Percentiles rank a stretch among this genome's conserved stretches.
Conservation (phyloP, 2,888 invertebrate species). For the Hoplodrina ambigua region DNA sequence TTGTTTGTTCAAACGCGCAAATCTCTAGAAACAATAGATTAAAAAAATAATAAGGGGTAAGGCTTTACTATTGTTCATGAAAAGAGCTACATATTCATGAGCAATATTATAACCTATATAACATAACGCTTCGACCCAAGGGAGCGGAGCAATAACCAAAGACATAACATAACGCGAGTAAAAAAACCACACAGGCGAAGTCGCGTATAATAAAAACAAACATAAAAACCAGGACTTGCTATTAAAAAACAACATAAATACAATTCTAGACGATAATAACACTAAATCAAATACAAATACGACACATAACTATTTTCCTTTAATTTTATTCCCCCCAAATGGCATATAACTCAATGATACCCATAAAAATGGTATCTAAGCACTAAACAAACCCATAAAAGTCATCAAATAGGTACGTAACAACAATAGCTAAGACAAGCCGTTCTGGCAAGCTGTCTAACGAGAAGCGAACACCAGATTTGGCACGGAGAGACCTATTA, state of each 20-base stretch:
- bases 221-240: background rate
- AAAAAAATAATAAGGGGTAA: too few species aligned
- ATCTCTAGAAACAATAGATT: too few species aligned
- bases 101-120: too few species aligned
- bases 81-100: too few species aligned
- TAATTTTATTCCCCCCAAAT: slow-evolving; percentile 8
- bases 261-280: background rate
- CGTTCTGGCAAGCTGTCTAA: slow-evolving; percentile 39
- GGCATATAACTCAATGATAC: background rate
- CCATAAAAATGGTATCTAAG: slow-evolving; percentile 8
- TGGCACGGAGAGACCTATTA: slow-evolving; percentile 52
- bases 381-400: slow-evolving; percentile 34
- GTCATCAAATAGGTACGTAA: slow-evolving; percentile 11
- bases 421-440: slow-evolving; percentile 28
- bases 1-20: too few species aligned
- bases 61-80: too few species aligned
- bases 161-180: too few species aligned
- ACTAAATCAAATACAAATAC: slow-evolving; percentile 28
- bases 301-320: background rate
- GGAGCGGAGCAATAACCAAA: too few species aligned
- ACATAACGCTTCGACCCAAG: too few species aligned
- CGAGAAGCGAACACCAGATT: slow-evolving; percentile 54
- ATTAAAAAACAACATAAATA: background rate
- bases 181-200: too few species aligned
- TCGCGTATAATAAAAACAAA: background rate